Evolutionary conservation across 2,888 invertebrate species (phyloP).

Genomic region (Steinernema carpocapsae): DNA sequence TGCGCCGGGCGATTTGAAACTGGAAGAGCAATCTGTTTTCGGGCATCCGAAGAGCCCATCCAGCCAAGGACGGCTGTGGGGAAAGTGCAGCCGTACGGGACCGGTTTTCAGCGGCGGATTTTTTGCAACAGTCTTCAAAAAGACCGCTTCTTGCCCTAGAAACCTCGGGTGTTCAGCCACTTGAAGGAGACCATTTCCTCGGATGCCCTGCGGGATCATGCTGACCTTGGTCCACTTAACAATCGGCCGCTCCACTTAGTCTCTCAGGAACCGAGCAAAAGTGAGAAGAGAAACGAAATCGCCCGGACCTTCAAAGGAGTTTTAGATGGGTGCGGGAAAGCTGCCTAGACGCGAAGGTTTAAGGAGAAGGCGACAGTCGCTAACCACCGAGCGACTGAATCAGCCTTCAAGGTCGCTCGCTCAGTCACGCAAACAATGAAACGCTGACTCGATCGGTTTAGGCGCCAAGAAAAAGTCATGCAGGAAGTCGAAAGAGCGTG

Average conservation of each 20-base stretch:
- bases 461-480: neutral
- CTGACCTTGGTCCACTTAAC: slow-evolving; percentile 27
- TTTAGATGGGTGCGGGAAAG: neutral
- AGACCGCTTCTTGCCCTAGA: slow-evolving; percentile 16
- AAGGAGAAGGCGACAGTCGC: neutral
- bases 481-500: too few relatives aligned
- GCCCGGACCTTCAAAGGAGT: neutral
- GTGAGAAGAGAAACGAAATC: neutral
- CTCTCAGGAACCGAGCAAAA: neutral
- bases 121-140: neutral
- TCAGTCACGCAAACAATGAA: slow-evolving; percentile 6
- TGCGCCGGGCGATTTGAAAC: slow-evolving; percentile 2
- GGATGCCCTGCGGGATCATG: slow-evolving; percentile 23
- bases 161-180: neutral
- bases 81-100: slow-evolving; percentile 26
- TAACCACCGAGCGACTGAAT: slow-evolving; percentile 5
- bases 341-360: neutral
- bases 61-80: neutral
- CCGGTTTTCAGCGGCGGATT: slow-evolving; percentile 13
- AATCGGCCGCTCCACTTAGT: neutral
- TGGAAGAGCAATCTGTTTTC: slow-evolving; percentile 23
- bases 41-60: neutral
- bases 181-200: neutral
- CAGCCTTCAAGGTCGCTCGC: neutral
- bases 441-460: neutral